phyloP scores from a whole-genome alignment of 1,140 invertebrate species.

The Lepidotrigona ventralis region DNA sequence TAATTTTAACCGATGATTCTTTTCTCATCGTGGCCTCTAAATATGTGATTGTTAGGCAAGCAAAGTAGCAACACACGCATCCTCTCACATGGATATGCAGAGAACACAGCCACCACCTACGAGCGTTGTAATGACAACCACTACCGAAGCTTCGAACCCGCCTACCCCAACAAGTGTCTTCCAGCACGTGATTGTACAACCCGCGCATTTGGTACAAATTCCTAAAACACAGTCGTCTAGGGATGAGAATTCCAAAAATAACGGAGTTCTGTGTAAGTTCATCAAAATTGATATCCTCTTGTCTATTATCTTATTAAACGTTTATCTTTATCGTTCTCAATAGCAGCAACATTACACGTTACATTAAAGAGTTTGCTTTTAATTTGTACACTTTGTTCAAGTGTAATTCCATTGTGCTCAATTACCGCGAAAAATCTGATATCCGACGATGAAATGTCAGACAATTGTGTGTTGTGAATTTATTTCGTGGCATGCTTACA shows the following conservation, averaged over 20 bases:
- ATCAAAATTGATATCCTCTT: neutral
- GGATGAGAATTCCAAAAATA: slow-evolving; percentile 74
- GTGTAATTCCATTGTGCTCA: neutral
- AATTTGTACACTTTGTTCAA: neutral
- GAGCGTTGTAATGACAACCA: slow-evolving; percentile 73
- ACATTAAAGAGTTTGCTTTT: neutral
- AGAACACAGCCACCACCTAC: slow-evolving; percentile 72
- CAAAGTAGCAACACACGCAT: slow-evolving; percentile 71
- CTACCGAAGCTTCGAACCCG: slow-evolving; percentile 73
- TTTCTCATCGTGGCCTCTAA: neutral
- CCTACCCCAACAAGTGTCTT: slow-evolving; percentile 79
- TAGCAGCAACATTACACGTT: neutral
- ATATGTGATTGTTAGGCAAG: slow-evolving; percentile 58
- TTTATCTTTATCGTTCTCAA: neutral
- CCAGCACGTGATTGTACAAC: slow-evolving; percentile 87
- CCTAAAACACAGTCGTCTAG: slow-evolving; percentile 71
- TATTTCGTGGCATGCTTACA: neutral
- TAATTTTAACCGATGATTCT: neutral
- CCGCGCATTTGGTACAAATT: slow-evolving; percentile 86
- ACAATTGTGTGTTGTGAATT: neutral
- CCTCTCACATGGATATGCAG: slow-evolving; percentile 71
- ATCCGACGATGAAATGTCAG: neutral
- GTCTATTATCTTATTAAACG: neutral
- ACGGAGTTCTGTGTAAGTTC: slow-evolving; percentile 76
- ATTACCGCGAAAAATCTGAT: neutral